Base-by-base conservation (phyloP, 1,140 invertebrate genomes). In the Brachionus koreanus region DNA sequence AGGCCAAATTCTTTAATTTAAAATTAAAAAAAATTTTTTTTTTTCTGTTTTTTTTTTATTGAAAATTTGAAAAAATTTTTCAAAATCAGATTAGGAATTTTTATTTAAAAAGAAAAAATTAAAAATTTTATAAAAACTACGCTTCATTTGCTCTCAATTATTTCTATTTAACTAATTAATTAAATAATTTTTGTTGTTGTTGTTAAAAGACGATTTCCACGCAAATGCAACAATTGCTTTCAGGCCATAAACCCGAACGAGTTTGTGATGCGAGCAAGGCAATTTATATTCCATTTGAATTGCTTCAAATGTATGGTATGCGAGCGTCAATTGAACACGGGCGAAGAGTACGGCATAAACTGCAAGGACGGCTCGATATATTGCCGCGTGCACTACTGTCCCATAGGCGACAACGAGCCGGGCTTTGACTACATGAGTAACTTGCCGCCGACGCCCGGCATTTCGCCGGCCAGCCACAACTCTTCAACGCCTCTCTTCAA, bases 321-420 rank as follows among this genome's bases (percentile, higher is more conserved):
- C 88, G 92, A 93, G 75, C 86, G 87, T 52, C 86, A 87, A 33
- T 86, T 91, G n/a, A 88, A 87, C 25, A 89, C 90, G 67, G 91
- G 95, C 35, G 95, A 97, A 87, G 93, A 95, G 84, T 96, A 95
- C 88, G 94, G 94, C 13, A 93, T 94, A 90, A 85, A 69, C 35
- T 69, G 88, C 82, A 84, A 86, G 35, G 88, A 90, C 75, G 86
- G 87, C 84, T 85, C 88, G 29, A 85, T 90, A 25, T 90, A 88
- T 85, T 90, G 90, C 84, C 85, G 87, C 25, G 84, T 85, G 16
- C 89, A 90, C 67, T 61, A 39, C 63, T 75, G 13, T n/a, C 23
- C 46, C 25, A 23, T 63, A 5, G 33, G n/a, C 12, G 35, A 63
- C 12, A 57, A 72, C 67, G 49, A 83, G 29, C 3, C 43, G 12